Percentiles rank a stretch among this genome's conserved stretches.
Evolutionary conservation across 2,797 vertebrate genomes (phyloP).

Genomic region (Gallinago nigripennis): DNA sequence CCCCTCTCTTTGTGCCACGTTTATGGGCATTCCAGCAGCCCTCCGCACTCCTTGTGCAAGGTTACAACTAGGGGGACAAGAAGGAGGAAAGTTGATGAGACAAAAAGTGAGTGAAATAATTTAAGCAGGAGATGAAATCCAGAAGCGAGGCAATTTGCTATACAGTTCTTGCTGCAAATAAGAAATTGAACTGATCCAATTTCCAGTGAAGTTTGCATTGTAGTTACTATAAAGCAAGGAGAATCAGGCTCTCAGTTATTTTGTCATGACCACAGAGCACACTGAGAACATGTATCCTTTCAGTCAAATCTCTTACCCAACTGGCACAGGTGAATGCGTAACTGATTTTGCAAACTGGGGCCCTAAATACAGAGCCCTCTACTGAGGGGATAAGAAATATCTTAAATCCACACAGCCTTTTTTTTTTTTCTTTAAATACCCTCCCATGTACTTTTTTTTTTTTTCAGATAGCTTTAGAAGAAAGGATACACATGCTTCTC

Average conservation of each 20-base stretch:
- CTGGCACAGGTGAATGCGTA: neutral
- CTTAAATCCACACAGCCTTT: neutral
- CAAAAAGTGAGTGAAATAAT: neutral
- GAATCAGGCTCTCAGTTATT: neutral
- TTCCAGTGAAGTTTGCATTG: neutral
- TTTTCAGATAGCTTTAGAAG: neutral
- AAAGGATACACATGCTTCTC: neutral
- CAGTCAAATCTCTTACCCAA: neutral
- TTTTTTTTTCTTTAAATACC: neutral
- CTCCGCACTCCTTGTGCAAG: neutral
- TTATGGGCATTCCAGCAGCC: constrained; percentile 25
- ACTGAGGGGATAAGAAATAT: neutral
- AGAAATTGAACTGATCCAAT: neutral
- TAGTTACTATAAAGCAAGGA: neutral
- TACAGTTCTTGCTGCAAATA: neutral
- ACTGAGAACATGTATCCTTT: neutral
- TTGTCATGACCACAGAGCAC: neutral
- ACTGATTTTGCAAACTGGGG: neutral
- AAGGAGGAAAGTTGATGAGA: neutral
- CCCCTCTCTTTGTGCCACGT: constrained; percentile 23
- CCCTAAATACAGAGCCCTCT: neutral
- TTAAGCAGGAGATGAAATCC: neutral
- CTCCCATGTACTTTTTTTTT: neutral
- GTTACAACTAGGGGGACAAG: neutral
- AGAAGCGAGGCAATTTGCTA: neutral